phyloP scores from a whole-genome alignment of 2,888 invertebrate species.

The Apocheima hispidaria region DNA sequence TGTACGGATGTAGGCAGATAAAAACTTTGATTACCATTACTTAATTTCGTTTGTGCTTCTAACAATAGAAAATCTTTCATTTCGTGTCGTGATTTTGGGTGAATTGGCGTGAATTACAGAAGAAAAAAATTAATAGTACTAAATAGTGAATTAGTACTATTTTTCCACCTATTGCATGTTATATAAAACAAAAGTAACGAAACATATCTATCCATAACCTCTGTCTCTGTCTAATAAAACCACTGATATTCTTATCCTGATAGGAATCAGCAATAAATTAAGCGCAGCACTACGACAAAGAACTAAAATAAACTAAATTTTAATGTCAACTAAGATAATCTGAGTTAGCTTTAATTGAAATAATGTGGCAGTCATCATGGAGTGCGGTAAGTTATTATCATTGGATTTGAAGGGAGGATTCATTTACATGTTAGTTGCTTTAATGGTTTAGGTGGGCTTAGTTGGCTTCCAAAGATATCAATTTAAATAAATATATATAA shows the following conservation, averaged over 20 bases:
- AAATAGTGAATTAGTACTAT: too few species aligned
- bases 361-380: conserved; percentile 25
- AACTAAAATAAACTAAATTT: conserved; percentile 28
- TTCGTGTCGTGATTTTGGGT: too few species aligned
- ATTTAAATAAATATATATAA: too few species aligned
- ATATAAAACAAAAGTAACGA: neutral
- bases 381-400: conserved; percentile 16
- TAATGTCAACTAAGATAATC: conserved; percentile 30
- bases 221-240: conserved; percentile 21
- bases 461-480: neutral
- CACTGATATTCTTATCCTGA: conserved; percentile 29
- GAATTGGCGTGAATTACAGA: too few species aligned
- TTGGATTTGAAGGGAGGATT: conserved; percentile 28
- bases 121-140: too few species aligned
- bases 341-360: conserved; percentile 27
- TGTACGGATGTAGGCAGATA: too few species aligned
- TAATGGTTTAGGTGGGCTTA: conserved; percentile 2
- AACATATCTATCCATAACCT: conserved; percentile 10
- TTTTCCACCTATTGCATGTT: neutral
- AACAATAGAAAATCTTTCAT: too few species aligned
- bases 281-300: conserved; percentile 20
- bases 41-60: too few species aligned
- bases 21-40: too few species aligned
- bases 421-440: conserved; percentile 18
- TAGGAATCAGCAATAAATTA: conserved; percentile 32